Conservation (phyloP, 2,113 vertebrate genomes). For the Sinocyclocheilus anophthalmus region DNA sequence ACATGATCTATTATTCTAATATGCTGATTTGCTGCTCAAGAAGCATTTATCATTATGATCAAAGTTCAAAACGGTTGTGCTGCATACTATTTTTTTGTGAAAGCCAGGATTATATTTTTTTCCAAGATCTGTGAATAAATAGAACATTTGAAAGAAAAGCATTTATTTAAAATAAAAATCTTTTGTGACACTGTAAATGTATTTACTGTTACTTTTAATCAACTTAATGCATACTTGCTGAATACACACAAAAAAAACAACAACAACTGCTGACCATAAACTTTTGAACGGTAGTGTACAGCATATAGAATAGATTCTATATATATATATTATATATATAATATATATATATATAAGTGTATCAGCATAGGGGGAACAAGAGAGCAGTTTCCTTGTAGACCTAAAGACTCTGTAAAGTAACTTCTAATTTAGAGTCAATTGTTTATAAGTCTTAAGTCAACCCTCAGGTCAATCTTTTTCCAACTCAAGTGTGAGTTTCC, state of each 20-base stretch:
- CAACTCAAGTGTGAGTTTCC: neutral
- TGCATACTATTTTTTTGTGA: neutral
- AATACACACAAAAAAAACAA: too few species aligned
- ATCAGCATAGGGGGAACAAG: neutral
- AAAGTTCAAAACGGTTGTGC: neutral
- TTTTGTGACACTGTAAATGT: neutral
- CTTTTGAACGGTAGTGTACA: neutral
- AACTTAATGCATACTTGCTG: neutral
- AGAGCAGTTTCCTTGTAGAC: neutral
- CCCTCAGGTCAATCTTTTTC: neutral
- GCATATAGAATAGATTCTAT: too few species aligned
- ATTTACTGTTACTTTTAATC: neutral
- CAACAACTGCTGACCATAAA: neutral
- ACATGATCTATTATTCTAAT: neutral
- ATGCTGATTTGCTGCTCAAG: neutral
- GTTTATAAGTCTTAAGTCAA: neutral
- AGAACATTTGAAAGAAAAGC: neutral
- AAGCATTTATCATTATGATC: neutral
- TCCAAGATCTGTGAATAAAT: neutral
- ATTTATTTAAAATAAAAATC: neutral
- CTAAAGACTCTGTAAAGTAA: neutral
- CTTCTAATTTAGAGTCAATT: neutral
- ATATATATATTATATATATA: too few species aligned
- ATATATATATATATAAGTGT: too few species aligned
- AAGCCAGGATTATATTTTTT: neutral